Percentiles rank a stretch among this genome's conserved stretches.
These are phyloP conservation scores for Eupeodes luniger DNA, from an alignment of 2,888 invertebrate species.

Conservation along the genomic window DNA sequence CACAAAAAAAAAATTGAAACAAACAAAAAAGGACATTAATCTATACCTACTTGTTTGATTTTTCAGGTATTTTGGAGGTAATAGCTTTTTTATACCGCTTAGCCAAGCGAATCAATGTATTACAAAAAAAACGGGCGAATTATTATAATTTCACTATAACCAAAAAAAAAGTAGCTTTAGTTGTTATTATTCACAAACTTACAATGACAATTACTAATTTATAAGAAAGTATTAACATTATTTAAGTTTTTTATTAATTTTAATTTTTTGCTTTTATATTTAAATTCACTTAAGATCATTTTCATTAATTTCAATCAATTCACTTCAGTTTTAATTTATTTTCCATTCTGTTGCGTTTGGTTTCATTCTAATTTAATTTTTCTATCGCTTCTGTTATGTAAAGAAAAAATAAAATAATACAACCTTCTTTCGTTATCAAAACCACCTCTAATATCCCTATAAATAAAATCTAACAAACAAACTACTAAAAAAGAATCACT, in stretches of 20 bases:
- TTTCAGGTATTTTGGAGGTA: constrained; percentile 53
- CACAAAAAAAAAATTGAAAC: constrained; percentile 6
- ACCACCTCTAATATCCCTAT: constrained; percentile 7
- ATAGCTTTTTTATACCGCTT: constrained; percentile 11
- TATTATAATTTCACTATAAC: neutral
- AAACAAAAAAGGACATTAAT: constrained; percentile 32
- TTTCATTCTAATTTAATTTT: constrained; percentile 52
- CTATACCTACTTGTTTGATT: constrained; percentile 19
- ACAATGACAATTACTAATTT: constrained; percentile 35
- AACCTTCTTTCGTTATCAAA: constrained; percentile 5
- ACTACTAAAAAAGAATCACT: constrained; percentile 42
- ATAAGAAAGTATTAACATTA: constrained; percentile 53
- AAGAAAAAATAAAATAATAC: neutral
- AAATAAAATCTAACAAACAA: constrained; percentile 23
- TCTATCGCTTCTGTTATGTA: constrained; percentile 61
- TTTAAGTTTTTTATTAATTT: constrained; percentile 38
- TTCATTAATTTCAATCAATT: constrained; percentile 66
- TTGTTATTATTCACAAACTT: constrained; percentile 20
- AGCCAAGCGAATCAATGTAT: constrained; percentile 32
- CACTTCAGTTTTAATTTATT: constrained; percentile 54
- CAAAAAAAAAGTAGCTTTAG: constrained; percentile 28
- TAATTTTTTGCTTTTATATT: constrained; percentile 37
- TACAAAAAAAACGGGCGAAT: constrained; percentile 16
- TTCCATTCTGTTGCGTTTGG: constrained; percentile 34
- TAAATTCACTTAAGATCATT: constrained; percentile 66